phyloP scores from a whole-genome alignment of 2,888 invertebrate species.

The Lycocerus yunnanus region DNA sequence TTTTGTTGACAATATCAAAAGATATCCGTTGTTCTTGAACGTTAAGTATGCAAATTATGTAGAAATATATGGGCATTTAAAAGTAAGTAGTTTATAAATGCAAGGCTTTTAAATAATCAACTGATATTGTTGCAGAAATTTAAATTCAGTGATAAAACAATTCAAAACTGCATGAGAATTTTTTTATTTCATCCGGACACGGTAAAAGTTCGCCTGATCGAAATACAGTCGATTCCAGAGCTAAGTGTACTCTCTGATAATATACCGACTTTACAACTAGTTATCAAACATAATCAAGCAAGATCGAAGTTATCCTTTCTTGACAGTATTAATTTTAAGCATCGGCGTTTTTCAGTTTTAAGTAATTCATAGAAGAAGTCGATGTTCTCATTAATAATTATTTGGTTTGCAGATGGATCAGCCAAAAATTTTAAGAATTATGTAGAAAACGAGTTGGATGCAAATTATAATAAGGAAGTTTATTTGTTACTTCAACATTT shows the following conservation, averaged over 20 bases:
- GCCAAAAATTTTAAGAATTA: conserved; percentile 54
- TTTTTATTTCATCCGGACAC: conserved; percentile 64
- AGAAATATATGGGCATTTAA: conserved; percentile 61
- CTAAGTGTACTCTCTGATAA: conserved; percentile 64
- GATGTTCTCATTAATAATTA: conserved; percentile 7
- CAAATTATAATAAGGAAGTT: conserved; percentile 57
- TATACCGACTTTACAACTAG: conserved; percentile 61
- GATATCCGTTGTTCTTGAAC: conserved; percentile 67
- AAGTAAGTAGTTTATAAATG: conserved; percentile 37
- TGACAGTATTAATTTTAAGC: conserved; percentile 56
- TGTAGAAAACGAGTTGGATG: conserved; percentile 60
- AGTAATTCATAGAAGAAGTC: background rate
- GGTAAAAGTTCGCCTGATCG: conserved; percentile 62
- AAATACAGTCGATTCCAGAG: conserved; percentile 63
- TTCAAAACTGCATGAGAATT: conserved; percentile 60
- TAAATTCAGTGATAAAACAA: conserved; percentile 61
- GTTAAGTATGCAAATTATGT: conserved; percentile 61
- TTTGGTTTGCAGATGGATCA: conserved; percentile 34
- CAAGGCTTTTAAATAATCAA: conserved; percentile 44
- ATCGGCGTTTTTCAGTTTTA: conserved; percentile 56
- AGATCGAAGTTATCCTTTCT: conserved; percentile 59
- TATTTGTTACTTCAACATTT: conserved; percentile 53
- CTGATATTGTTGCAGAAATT: conserved; percentile 54
- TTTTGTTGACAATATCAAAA: conserved; percentile 59
- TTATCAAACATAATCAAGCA: conserved; percentile 58